Evolutionary conservation across 1,140 invertebrate genomes (phyloP).

Genomic region (Thaumetopoea pityocampa): DNA sequence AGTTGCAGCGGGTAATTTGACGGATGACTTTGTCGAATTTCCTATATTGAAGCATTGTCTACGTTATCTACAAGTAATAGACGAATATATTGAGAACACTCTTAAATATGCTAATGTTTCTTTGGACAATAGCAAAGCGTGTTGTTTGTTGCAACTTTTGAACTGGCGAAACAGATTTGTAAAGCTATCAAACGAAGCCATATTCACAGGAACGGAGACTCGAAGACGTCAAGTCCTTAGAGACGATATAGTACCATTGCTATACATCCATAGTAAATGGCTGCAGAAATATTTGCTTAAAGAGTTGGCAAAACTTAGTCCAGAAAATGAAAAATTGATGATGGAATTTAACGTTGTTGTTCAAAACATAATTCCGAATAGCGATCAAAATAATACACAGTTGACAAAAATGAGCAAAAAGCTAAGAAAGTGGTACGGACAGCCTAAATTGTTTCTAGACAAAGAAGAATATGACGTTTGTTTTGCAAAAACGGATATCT

Average conservation of each 20-base stretch:
- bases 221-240: slow-evolving; percentile 50
- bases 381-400: slow-evolving; percentile 33
- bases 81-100: slow-evolving; percentile 43
- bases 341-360: slow-evolving; percentile 30
- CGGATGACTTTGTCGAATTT: slow-evolving; percentile 69
- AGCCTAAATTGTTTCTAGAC: slow-evolving; percentile 51
- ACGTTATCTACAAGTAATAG: slow-evolving; percentile 51
- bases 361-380: slow-evolving; percentile 23
- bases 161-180: slow-evolving; percentile 73
- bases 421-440: slow-evolving; percentile 47
- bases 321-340: slow-evolving; percentile 20
- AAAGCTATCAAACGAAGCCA: slow-evolving; percentile 36
- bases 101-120: slow-evolving; percentile 34
- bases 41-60: slow-evolving; percentile 71
- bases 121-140: slow-evolving; percentile 35
- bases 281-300: slow-evolving; percentile 71
- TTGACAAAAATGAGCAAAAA: slow-evolving; percentile 52
- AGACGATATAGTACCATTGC: slow-evolving; percentile 60
- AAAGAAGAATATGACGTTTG: slow-evolving; percentile 40
- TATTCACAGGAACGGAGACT: slow-evolving; percentile 44
- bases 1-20: slow-evolving; percentile 43
- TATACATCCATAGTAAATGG: slow-evolving; percentile 77
- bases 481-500: slow-evolving; percentile 30
- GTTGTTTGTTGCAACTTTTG: slow-evolving; percentile 47
- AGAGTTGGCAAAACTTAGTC: slow-evolving; percentile 40